Evolutionary conservation across 2,113 vertebrate genomes (phyloP).

Genomic region (Nettapus auritus): DNA sequence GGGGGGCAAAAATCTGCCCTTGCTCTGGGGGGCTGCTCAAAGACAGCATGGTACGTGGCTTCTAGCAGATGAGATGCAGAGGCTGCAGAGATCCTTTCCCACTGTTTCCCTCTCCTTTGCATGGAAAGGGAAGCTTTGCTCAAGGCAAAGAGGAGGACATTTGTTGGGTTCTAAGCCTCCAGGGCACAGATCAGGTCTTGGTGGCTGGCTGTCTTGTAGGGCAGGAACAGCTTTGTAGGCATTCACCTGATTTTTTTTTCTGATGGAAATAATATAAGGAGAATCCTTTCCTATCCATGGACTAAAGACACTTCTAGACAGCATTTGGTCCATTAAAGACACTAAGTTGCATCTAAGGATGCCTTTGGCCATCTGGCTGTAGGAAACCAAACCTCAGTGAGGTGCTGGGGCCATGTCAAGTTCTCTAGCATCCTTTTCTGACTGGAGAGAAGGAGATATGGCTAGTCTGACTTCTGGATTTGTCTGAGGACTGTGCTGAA

Average conservation of each 20-base stretch:
- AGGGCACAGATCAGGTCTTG: background rate
- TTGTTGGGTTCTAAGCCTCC: background rate
- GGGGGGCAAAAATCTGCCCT: background rate
- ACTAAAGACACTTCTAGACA: background rate
- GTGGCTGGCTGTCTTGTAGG: background rate
- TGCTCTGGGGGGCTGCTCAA: background rate
- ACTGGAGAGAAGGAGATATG: background rate
- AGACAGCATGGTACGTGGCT: rapidly evolving
- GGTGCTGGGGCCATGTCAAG: background rate
- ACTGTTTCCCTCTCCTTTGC: rapidly evolving
- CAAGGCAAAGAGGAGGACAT: background rate
- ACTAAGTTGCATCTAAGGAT: background rate
- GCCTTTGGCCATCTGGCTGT: background rate
- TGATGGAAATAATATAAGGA: background rate
- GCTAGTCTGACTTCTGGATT: rapidly evolving
- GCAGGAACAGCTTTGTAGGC: background rate
- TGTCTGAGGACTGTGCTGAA: background rate
- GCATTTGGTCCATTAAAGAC: background rate
- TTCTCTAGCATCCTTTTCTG: background rate
- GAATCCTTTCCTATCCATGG: background rate
- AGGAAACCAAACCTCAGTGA: background rate
- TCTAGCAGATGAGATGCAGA: background rate
- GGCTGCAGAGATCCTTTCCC: background rate
- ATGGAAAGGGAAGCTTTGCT: background rate
- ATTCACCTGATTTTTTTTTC: background rate